Conservation (phyloP, 2,797 vertebrate genomes). For the Semaprochilodus insignis region DNA sequence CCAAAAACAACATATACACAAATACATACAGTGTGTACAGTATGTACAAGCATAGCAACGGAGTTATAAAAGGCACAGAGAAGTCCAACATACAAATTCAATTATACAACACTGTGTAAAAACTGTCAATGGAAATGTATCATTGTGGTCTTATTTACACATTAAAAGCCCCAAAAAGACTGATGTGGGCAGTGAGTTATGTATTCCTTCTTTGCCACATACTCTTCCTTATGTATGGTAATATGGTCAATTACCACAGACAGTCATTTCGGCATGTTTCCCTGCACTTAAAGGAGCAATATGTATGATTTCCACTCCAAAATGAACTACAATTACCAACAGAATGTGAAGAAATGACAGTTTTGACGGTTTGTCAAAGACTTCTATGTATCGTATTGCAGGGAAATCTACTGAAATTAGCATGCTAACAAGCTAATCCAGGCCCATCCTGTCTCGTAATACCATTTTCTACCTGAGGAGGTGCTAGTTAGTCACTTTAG, state of each 20-base stretch:
- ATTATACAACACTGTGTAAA: not conserved
- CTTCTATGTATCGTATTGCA: too few species aligned
- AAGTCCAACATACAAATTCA: not conserved
- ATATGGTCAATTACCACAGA: not conserved
- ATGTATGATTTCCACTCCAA: too few species aligned
- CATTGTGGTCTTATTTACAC: slow-evolving; percentile 16
- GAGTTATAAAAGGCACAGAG: not conserved
- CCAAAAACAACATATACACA: slow-evolving; percentile 32
- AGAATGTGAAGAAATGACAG: too few species aligned
- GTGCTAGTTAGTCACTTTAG: too few species aligned
- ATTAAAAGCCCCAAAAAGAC: slow-evolving; percentile 7
- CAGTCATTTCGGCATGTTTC: not conserved
- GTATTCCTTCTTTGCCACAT: slow-evolving; percentile 1
- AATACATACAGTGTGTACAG: slow-evolving; percentile 49
- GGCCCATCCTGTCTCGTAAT: too few species aligned
- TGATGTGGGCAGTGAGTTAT: not conserved
- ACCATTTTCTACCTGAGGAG: too few species aligned
- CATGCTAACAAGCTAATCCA: too few species aligned
- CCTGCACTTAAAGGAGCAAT: not conserved
- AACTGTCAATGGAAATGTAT: not conserved
- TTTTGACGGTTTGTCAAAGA: too few species aligned
- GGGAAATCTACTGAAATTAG: too few species aligned
- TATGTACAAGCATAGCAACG: slow-evolving; percentile 42
- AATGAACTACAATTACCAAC: too few species aligned
- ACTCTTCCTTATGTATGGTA: not conserved